Conservation (phyloP, 2,113 vertebrate genomes). For the Rhegmatorhina hoffmannsi region DNA sequence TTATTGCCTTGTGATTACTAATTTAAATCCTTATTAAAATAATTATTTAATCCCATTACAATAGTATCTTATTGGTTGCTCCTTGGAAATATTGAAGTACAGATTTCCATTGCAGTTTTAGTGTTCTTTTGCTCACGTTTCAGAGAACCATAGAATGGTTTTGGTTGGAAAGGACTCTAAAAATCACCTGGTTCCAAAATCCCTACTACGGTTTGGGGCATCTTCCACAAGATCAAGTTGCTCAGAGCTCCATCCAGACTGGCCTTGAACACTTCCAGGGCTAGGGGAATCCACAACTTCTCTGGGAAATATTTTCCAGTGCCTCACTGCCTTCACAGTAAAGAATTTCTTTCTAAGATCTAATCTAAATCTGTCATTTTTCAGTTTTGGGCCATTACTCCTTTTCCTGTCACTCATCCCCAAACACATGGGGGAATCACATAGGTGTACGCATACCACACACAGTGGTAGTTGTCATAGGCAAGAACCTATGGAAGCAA, state of each 20-base stretch:
- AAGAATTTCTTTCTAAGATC: background rate
- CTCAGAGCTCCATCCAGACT: background rate
- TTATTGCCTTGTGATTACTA: background rate
- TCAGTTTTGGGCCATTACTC: background rate
- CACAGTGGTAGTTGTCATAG: accelerated
- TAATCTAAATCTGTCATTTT: background rate
- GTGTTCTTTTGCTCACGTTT: background rate
- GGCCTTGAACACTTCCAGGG: background rate
- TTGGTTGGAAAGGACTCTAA: background rate
- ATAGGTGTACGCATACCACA: accelerated
- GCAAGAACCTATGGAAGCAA: background rate
- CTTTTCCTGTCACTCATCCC: background rate
- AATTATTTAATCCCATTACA: background rate
- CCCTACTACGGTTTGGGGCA: accelerated
- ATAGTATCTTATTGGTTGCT: background rate
- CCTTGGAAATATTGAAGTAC: background rate
- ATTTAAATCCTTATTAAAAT: background rate
- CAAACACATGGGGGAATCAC: accelerated
- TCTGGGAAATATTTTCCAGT: background rate
- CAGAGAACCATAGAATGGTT: background rate
- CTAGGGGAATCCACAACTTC: background rate
- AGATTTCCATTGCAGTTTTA: background rate
- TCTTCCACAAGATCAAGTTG: background rate
- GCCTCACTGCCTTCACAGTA: background rate
- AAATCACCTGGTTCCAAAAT: background rate